These are phyloP conservation scores for Lasioglossum calceatum DNA, from an alignment of 2,888 invertebrate genomes.

Conservation along the genomic window DNA sequence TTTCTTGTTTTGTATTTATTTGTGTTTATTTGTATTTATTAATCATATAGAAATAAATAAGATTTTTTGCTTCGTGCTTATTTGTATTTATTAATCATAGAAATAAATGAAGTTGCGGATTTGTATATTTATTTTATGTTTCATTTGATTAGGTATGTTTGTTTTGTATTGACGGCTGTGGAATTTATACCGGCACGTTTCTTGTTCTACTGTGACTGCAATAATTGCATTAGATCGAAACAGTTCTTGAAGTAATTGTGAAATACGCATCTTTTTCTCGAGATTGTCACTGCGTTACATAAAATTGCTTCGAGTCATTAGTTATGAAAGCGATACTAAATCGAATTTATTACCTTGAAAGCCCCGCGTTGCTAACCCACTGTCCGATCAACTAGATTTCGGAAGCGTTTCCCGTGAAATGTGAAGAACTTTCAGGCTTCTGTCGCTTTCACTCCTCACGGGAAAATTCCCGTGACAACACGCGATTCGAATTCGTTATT, in stretches of 20 bases:
- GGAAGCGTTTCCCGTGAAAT: slow-evolving; percentile 52
- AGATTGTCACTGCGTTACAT: slow-evolving; percentile 44
- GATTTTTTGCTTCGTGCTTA: not conserved
- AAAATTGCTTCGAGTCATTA: slow-evolving; percentile 24
- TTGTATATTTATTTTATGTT: not conserved
- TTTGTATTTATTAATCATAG: not conserved
- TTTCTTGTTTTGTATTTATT: not conserved
- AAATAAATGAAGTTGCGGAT: not conserved
- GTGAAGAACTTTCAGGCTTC: slow-evolving; percentile 38
- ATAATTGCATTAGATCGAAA: slow-evolving; percentile 7
- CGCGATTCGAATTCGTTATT: slow-evolving; percentile 46
- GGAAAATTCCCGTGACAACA: slow-evolving; percentile 45
- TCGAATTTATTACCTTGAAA: slow-evolving; percentile 43
- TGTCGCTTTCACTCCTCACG: slow-evolving; percentile 61
- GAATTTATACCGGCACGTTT: not conserved
- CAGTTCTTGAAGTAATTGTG: not conserved
- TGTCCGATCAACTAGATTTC: slow-evolving; percentile 46
- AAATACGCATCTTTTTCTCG: slow-evolving; percentile 22
- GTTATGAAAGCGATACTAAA: slow-evolving; percentile 47
- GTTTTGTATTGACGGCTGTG: not conserved
- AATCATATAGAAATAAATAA: not conserved
- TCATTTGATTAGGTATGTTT: not conserved
- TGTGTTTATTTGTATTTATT: not conserved
- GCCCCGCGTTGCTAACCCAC: slow-evolving; percentile 6
- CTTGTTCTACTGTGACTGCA: not conserved